Percentiles rank a stretch among this genome's conserved stretches.
phyloP scores from a whole-genome alignment of 2,113 vertebrate genomes.

The Dasypus novemcinctus region DNA sequence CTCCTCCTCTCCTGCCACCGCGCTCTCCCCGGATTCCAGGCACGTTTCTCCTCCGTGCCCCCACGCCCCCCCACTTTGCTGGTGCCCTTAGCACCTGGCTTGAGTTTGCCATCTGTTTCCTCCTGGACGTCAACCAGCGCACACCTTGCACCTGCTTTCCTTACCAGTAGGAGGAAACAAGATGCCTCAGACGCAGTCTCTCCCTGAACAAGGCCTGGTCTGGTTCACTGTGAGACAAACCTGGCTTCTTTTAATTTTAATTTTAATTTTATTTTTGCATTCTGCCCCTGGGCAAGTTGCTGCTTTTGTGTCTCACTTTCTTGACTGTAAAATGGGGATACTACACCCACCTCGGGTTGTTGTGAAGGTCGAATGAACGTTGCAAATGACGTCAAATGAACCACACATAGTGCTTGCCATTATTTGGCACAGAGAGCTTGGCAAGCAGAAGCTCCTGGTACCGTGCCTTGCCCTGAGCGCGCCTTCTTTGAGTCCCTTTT shows the following conservation, averaged over 20 bases:
- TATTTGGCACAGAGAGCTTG: neutral
- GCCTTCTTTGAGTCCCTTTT: neutral
- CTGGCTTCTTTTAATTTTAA: neutral
- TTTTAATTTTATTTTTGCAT: neutral
- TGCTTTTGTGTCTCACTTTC: neutral
- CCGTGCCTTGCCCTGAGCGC: rapidly evolving
- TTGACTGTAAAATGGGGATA: neutral
- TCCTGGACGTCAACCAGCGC: neutral
- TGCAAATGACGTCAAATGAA: no score
- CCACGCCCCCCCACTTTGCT: neutral
- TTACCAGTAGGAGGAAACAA: neutral
- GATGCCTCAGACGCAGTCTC: neutral
- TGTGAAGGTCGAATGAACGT: neutral
- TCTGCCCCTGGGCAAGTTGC: neutral
- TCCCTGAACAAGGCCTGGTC: neutral
- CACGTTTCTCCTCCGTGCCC: rapidly evolving
- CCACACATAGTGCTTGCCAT: rapidly evolving
- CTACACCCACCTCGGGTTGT: neutral
- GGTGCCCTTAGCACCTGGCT: neutral
- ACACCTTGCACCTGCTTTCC: neutral
- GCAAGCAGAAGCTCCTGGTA: neutral
- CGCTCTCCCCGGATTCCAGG: neutral
- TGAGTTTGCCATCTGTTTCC: neutral
- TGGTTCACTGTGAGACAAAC: neutral
- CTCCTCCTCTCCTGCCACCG: neutral